Conservation (phyloP, 2,113 vertebrate genomes). For the Otolemur garnettii region DNA sequence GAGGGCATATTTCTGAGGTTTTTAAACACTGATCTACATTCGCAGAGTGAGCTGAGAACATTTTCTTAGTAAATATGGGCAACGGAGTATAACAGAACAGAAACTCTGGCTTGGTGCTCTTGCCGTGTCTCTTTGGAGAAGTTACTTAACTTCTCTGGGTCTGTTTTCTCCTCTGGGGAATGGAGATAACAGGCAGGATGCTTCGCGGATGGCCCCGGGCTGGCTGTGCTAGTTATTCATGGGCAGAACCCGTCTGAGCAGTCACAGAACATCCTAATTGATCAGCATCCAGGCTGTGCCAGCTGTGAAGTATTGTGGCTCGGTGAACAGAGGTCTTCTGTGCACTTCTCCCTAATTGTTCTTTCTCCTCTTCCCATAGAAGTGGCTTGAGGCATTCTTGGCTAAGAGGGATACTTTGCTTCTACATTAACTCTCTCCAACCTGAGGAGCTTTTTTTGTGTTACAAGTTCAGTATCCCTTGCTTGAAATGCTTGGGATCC, state of each 20-base stretch:
- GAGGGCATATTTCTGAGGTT: neutral
- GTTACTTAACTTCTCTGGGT: neutral
- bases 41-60: neutral
- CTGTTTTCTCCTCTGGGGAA: neutral
- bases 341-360: neutral
- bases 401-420: neutral
- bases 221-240: neutral
- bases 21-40: neutral
- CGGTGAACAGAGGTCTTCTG: rapidly evolving
- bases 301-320: no score
- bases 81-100: neutral
- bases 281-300: neutral
- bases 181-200: neutral
- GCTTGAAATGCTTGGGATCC: neutral
- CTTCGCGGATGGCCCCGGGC: neutral
- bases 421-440: neutral
- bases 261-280: neutral
- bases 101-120: neutral
- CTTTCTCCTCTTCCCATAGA: neutral
- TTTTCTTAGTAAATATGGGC: neutral
- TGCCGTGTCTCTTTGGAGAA: neutral
- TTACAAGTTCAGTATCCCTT: neutral
- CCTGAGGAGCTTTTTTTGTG: neutral
- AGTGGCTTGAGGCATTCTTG: neutral
- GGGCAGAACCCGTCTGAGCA: neutral